Evolutionary conservation across 2,888 invertebrate species (phyloP).

Genomic region (Tanypteryx hageni): DNA sequence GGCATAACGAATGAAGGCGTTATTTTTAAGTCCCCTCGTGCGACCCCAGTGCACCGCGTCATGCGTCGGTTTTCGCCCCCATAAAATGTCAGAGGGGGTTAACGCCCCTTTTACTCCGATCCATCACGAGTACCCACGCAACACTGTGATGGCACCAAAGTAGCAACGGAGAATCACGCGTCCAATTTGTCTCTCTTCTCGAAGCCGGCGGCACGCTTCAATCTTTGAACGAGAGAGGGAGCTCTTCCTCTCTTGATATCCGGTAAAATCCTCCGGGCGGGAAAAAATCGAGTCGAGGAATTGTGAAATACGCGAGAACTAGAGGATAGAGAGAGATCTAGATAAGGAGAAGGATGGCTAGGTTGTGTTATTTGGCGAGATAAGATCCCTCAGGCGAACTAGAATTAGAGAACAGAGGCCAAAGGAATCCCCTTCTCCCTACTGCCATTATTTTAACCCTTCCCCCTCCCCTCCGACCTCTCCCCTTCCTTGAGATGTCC

Average conservation of each 20-base stretch:
- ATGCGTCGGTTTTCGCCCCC: not conserved
- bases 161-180: not conserved
- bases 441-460: not conserved
- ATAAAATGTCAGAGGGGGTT: conserved; percentile 21
- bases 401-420: not conserved
- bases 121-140: conserved; percentile 9
- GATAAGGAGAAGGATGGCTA: not conserved
- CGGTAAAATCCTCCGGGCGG: not conserved
- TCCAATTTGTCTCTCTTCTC: not conserved
- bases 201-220: not conserved
- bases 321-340: no score
- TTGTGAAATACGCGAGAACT: not conserved
- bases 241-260: not conserved
- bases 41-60: not conserved
- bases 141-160: not conserved
- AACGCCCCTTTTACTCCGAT: not conserved
- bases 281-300: not conserved
- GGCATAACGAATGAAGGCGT: not conserved
- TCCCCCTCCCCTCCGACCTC: not conserved
- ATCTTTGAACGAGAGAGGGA: not conserved
- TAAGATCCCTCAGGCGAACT: conserved; percentile 9
- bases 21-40: not conserved
- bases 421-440: not conserved
- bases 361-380: conserved; percentile 5
- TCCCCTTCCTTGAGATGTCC: not conserved